Conservation (phyloP, 1,140 invertebrate species). For the Bombus waltoni region DNA sequence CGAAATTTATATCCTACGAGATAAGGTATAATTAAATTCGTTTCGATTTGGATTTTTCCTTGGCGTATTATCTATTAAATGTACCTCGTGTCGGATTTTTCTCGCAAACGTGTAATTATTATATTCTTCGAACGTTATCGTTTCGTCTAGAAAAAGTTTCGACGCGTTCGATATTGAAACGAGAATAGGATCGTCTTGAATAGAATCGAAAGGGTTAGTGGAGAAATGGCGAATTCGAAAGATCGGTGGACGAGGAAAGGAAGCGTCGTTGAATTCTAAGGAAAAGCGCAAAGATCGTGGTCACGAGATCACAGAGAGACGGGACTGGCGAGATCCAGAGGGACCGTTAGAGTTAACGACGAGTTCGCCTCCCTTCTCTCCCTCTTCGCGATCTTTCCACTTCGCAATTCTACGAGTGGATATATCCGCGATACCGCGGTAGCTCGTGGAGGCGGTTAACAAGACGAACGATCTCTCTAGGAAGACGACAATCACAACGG, state of each 20-base stretch:
- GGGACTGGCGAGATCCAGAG: conserved; percentile 24
- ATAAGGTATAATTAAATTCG: conserved; percentile 14
- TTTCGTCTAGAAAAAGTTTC: background rate
- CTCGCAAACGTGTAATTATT: background rate
- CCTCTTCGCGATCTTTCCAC: conserved; percentile 35
- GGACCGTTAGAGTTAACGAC: conserved; percentile 59
- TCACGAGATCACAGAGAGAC: conserved; percentile 38
- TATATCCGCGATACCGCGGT: conserved; percentile 35
- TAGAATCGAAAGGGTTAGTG: background rate
- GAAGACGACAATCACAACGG: background rate
- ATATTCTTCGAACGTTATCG: background rate
- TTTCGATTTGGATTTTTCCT: background rate
- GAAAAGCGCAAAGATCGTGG: conserved; percentile 19
- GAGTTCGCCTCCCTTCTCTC: conserved; percentile 35
- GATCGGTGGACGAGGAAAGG: background rate
- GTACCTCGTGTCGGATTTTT: background rate
- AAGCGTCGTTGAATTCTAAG: background rate
- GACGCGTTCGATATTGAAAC: background rate
- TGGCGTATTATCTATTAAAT: background rate
- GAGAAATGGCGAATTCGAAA: background rate
- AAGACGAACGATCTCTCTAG: conserved; percentile 21
- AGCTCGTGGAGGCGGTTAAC: conserved; percentile 39
- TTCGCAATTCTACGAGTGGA: conserved; percentile 29
- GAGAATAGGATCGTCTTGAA: background rate
- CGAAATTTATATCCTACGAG: background rate